A percentile compares a stretch with the other conserved stretches of the same genome.
Conservation (phyloP, 2,797 vertebrate species). For the Phoeniculus purpureus region DNA sequence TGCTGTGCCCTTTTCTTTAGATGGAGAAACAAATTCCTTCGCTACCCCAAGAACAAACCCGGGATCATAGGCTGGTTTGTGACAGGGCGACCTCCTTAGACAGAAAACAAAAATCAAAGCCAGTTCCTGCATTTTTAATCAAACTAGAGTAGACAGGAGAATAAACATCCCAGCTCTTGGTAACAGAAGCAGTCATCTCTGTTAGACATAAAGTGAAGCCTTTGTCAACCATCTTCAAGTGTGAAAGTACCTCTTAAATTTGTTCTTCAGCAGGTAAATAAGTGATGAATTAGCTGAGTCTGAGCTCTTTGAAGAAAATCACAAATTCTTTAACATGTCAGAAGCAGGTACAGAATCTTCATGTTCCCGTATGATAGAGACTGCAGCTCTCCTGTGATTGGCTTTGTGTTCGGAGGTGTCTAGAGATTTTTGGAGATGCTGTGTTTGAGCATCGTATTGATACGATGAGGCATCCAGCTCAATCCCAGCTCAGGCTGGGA, state of each 20-base stretch:
- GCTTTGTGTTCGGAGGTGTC: conserved; percentile 11
- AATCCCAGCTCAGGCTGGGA: neutral
- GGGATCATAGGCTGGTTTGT: neutral
- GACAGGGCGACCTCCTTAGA: neutral
- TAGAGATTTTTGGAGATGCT: neutral
- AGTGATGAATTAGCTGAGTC: conserved; percentile 66
- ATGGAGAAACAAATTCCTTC: neutral
- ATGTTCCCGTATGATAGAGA: neutral
- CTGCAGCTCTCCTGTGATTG: neutral
- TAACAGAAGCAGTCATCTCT: neutral
- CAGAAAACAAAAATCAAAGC: neutral
- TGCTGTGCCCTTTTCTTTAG: neutral
- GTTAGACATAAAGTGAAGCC: conserved; percentile 30
- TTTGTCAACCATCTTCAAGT: conserved; percentile 51
- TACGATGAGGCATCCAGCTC: neutral
- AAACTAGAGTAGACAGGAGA: neutral
- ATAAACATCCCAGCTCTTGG: neutral
- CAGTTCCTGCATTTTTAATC: neutral
- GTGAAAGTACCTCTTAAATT: conserved; percentile 39
- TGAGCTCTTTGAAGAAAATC: conserved; percentile 4
- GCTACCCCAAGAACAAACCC: neutral
- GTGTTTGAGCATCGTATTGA: neutral
- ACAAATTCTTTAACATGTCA: conserved; percentile 33
- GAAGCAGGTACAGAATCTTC: neutral
- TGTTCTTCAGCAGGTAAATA: conserved; percentile 51